A percentile compares a stretch with the other conserved stretches of the same genome.
Evolutionary conservation across 1,140 invertebrate genomes (phyloP).

Genomic region (Brachystomella parvula): DNA sequence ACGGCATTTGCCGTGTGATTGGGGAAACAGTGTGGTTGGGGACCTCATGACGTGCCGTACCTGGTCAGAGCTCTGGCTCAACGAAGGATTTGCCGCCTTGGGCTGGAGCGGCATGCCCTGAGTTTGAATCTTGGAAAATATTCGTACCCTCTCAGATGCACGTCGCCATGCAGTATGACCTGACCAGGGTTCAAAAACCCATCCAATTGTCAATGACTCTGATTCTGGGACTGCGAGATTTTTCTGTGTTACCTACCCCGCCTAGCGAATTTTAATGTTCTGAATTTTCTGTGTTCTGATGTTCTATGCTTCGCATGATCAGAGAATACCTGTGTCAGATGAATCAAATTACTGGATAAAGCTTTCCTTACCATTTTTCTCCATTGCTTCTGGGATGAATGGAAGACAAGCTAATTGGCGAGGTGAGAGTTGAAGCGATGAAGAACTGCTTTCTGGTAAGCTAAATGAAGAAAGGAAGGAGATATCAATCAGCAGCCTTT

Average conservation of each 20-base stretch:
- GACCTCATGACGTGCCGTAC: constrained; percentile 44
- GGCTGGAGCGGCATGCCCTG: constrained; percentile 39
- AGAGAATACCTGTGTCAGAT: constrained; percentile 83
- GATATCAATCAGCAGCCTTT: too few relatives aligned
- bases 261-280: background rate
- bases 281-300: background rate
- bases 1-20: background rate
- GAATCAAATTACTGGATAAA: too few relatives aligned
- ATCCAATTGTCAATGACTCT: constrained; percentile 49
- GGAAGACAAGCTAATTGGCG: too few relatives aligned
- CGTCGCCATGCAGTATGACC: background rate
- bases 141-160: background rate
- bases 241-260: constrained; percentile 84
- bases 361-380: too few relatives aligned
- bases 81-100: constrained; percentile 50
- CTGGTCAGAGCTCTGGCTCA: constrained; percentile 51
- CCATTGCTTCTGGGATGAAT: too few relatives aligned
- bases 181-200: background rate
- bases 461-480: too few relatives aligned
- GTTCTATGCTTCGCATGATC: constrained; percentile 87
- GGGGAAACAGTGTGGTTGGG: constrained; percentile 38
- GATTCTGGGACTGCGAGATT: constrained; percentile 91
- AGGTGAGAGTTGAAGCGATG: too few relatives aligned
- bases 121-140: background rate
- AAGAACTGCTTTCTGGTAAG: too few relatives aligned